phyloP scores from a whole-genome alignment of 2,888 invertebrate genomes.

The Cryptophagus acutangulus region DNA sequence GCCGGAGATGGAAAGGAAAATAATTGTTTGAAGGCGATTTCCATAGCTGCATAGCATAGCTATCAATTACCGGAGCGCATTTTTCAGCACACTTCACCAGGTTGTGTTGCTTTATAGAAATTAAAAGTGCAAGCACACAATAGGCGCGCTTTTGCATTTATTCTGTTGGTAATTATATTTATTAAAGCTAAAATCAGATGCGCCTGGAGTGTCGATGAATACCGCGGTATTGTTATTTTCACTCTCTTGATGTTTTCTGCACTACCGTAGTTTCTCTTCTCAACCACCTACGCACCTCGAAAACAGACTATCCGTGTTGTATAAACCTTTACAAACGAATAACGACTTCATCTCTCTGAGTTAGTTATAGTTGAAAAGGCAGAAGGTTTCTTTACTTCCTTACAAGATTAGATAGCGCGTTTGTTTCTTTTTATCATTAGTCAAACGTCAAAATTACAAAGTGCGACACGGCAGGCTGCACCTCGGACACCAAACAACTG shows the following conservation, averaged over 20 bases:
- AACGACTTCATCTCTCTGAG: no score
- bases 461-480: constrained; percentile 23
- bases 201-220: constrained; percentile 9
- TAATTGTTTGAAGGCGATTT: constrained; percentile 12
- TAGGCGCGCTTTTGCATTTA: constrained; percentile 3
- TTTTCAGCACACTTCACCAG: constrained; percentile 12
- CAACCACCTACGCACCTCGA: constrained; percentile 6
- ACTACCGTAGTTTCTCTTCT: constrained; percentile 9
- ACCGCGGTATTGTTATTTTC: constrained; percentile 8
- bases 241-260: no score
- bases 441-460: constrained; percentile 28
- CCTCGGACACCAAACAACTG: constrained; percentile 20
- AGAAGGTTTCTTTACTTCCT: constrained; percentile 15
- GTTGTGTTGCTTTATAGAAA: not conserved
- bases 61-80: constrained; percentile 14
- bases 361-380: no score
- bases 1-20: constrained; percentile 13
- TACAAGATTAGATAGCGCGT: constrained; percentile 24
- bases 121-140: not conserved
- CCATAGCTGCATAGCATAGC: constrained; percentile 9
- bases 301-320: no score
- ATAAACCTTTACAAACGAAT: no score
- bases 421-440: constrained; percentile 23
- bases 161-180: constrained; percentile 1
- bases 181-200: constrained; percentile 10